Base-by-base conservation (phyloP, 1,140 invertebrate genomes). In the Hetaerina americana region DNA sequence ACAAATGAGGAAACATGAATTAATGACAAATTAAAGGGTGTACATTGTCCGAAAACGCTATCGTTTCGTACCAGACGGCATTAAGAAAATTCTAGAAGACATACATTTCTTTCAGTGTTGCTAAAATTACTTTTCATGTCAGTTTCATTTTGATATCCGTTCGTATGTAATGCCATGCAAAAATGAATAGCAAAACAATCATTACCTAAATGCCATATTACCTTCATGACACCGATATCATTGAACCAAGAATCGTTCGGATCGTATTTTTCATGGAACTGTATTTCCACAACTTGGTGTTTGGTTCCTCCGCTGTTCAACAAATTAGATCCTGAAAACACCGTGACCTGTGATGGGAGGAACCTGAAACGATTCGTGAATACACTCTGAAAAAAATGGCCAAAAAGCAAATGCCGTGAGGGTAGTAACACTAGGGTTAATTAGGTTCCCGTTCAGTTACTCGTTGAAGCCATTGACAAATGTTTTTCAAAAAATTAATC, bases 171-270 rank as follows among this genome's bases (percentile, higher is more conserved):
- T 8, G 18, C 6, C 31, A 8, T 40, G 31, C 6, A 40, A 6
- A 40, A 40, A 8, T 18, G 6, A 6, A 40, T 40, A 40, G 31
- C 31, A 40, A 40, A 40, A 40, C 31, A 40, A 5, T 1, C 10
- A 57, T 57, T 2, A 57, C 40, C 3, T 18, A 18, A 57, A 57
- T 57, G n/a, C n/a, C n/a, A n/a, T 5, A 18, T 57, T 57, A 67
- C 69, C 31, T 49, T 70, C 27, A 70, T 27, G 0, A 57, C 29
- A 8, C 66, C 74, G 24, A 24, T 67, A 0, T 10, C 15, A 27
- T 57, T 66, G 49, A 75, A 68, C 29, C 66, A 66, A 25, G 70
- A 68, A 26, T 73, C 70, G n/a, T 40, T 49, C 25, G 74, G 67
- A 29, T 66, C 28, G 66, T 70, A 71, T 12, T 66, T 28, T 22